These are phyloP conservation scores for Cromileptes altivelis DNA, from an alignment of 2,113 vertebrate genomes.

Conservation along the genomic window DNA sequence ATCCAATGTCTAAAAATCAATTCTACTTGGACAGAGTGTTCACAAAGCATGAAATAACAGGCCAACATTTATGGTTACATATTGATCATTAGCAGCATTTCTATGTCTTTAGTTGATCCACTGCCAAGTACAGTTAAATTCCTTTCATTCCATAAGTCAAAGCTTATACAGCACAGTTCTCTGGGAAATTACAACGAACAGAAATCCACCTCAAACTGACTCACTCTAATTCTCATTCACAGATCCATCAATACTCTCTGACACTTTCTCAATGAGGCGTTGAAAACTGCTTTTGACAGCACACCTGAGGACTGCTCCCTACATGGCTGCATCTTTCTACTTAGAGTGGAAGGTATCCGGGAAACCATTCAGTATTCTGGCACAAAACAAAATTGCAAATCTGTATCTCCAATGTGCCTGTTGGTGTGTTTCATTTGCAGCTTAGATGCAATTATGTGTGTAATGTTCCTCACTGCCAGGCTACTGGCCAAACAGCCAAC, in stretches of 20 bases:
- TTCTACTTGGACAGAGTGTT: background rate
- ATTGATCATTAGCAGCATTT: conserved; percentile 18
- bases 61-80: background rate
- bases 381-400: background rate
- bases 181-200: conserved; percentile 33
- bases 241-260: conserved; percentile 26
- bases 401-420: background rate
- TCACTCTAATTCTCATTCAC: conserved; percentile 50
- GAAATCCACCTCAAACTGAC: conserved; percentile 5
- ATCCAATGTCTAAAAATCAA: background rate
- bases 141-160: conserved; percentile 21
- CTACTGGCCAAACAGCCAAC: background rate
- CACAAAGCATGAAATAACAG: background rate
- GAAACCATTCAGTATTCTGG: conserved; percentile 13
- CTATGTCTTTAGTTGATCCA: conserved; percentile 19
- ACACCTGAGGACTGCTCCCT: conserved; percentile 61
- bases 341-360: conserved; percentile 19
- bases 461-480: background rate
- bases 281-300: conserved; percentile 65
- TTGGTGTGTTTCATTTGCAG: background rate
- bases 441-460: background rate
- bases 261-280: conserved; percentile 54
- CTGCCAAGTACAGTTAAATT: conserved; percentile 13
- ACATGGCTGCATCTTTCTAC: background rate
- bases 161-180: background rate